phyloP scores from a whole-genome alignment of 2,888 invertebrate genomes.

The Amphipoea oculea region DNA sequence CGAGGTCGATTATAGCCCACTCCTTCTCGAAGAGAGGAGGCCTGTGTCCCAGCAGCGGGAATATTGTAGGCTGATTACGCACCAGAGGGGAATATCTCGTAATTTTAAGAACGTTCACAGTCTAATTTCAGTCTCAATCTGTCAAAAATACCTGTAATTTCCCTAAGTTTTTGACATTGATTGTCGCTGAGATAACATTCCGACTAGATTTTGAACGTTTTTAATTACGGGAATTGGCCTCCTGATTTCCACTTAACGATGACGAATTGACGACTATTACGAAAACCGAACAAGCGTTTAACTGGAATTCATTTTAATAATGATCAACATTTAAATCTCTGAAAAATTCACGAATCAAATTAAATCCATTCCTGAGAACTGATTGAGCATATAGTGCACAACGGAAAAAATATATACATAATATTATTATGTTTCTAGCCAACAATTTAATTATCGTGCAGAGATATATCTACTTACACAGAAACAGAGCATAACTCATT shows the following conservation, averaged over 20 bases:
- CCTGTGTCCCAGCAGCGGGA: no score
- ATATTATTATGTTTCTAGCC: not conserved
- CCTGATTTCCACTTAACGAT: not conserved
- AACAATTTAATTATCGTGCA: conserved; percentile 41
- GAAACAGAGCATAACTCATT: conserved; percentile 41
- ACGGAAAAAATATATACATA: not conserved
- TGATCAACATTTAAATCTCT: not conserved
- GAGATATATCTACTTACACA: conserved; percentile 18
- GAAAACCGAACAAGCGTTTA: not conserved
- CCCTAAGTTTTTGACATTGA: no score
- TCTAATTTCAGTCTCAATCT: no score
- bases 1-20: no score
- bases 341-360: conserved; percentile 23
- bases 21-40: no score
- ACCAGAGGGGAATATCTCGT: no score
- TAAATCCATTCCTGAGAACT: conserved; percentile 12
- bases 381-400: not conserved
- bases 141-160: no score
- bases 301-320: not conserved
- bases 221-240: no score
- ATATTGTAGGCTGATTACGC: no score
- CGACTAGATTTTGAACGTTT: no score
- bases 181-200: no score
- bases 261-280: not conserved
- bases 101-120: no score